A percentile compares a stretch with the other conserved stretches of the same genome.
These are phyloP conservation scores for Pyrgus malvae DNA, from an alignment of 2,888 invertebrate species.

Conservation along the genomic window DNA sequence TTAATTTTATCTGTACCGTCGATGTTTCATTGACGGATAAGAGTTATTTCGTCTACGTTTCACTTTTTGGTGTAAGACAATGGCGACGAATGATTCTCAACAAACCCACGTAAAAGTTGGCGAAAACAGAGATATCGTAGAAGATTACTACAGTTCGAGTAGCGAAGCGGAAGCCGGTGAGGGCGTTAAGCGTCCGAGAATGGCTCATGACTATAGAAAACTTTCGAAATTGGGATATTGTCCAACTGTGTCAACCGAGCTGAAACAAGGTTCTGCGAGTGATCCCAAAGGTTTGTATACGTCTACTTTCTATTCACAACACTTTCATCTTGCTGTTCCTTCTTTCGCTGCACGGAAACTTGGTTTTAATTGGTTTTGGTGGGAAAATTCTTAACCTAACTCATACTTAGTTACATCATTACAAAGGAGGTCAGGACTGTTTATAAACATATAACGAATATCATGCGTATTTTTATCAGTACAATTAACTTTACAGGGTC, in stretches of 20 bases:
- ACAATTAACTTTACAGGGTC: background rate
- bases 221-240: conserved; percentile 72
- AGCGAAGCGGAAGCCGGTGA: conserved; percentile 68
- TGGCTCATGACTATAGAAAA: conserved; percentile 71
- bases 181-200: conserved; percentile 67
- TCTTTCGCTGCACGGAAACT: conserved; percentile 22
- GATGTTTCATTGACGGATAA: conserved; percentile 62
- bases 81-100: conserved; percentile 73
- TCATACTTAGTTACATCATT: conserved; percentile 68
- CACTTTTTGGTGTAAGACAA: conserved; percentile 65
- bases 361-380: conserved; percentile 57
- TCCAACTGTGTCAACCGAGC: conserved; percentile 71
- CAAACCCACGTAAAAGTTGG: conserved; percentile 73
- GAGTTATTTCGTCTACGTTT: conserved; percentile 55
- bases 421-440: conserved; percentile 72
- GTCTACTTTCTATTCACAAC: conserved; percentile 18
- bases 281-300: conserved; percentile 67
- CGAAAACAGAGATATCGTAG: conserved; percentile 63
- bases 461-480: conserved; percentile 30
- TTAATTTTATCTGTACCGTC: conserved; percentile 46
- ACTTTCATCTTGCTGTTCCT: background rate
- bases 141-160: conserved; percentile 54
- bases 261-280: conserved; percentile 54
- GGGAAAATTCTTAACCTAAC: conserved; percentile 76
- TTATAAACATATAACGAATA: conserved; percentile 70